Conservation (phyloP, 2,113 vertebrate species). For the Esox niger region DNA sequence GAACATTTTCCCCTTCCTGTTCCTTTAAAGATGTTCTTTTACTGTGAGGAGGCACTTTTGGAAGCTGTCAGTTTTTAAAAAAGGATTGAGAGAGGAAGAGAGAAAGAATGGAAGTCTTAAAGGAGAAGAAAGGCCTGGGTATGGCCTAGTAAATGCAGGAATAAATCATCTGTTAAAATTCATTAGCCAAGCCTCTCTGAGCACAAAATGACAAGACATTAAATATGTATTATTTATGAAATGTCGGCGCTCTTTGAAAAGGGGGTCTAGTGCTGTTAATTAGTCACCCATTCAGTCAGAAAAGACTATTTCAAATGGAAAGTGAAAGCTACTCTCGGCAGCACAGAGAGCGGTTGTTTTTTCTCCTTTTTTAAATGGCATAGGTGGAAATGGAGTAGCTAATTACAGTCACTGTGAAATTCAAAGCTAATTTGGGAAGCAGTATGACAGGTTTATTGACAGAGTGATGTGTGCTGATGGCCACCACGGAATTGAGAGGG, state of each 20-base stretch:
- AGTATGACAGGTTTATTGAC: constrained; percentile 74
- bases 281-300: constrained; percentile 79
- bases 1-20: constrained; percentile 25
- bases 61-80: not conserved
- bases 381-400: constrained; percentile 73
- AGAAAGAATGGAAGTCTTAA: constrained; percentile 40
- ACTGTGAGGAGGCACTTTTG: not conserved
- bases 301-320: constrained; percentile 76
- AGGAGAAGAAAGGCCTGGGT: constrained; percentile 42
- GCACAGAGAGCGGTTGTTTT: constrained; percentile 65
- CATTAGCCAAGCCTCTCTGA: constrained; percentile 79
- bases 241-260: constrained; percentile 74
- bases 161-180: constrained; percentile 81
- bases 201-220: constrained; percentile 80
- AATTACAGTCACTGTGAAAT: constrained; percentile 72
- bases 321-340: constrained; percentile 72
- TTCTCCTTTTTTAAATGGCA: constrained; percentile 67
- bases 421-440: constrained; percentile 70
- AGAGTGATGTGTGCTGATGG: constrained; percentile 66
- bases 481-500: constrained; percentile 54
- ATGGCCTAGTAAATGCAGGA: constrained; percentile 64
- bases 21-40: constrained; percentile 15
- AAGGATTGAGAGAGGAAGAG: constrained; percentile 9
- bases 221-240: constrained; percentile 83
- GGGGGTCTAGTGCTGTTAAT: constrained; percentile 76